Conservation (phyloP, 2,113 vertebrate genomes). For the Steatornis caripensis region DNA sequence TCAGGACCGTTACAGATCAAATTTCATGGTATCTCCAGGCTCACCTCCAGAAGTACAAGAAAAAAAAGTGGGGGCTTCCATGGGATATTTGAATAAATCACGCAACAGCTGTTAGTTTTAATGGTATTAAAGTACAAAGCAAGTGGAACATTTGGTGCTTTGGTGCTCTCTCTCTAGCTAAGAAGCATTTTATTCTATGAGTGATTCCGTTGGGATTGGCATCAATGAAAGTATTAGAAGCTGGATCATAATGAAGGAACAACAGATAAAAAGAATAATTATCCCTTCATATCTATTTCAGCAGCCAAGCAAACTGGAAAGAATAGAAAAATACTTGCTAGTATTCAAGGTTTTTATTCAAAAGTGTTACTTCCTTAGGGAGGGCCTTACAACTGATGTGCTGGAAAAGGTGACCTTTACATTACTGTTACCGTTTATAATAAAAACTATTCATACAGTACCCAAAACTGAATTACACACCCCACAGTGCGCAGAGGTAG, state of each 20-base stretch:
- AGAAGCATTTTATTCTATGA: neutral
- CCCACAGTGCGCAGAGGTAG: neutral
- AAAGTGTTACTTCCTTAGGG: neutral
- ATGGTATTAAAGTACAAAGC: neutral
- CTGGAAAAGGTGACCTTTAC: neutral
- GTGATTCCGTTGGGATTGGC: neutral
- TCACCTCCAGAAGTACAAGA: neutral
- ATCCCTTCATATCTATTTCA: neutral
- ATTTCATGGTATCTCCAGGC: neutral
- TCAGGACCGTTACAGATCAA: neutral
- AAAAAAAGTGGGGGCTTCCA: neutral
- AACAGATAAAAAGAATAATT: neutral
- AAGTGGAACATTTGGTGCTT: neutral
- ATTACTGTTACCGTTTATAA: neutral
- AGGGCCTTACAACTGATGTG: neutral
- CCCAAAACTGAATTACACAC: neutral
- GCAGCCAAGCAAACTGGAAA: neutral
- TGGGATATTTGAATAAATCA: neutral
- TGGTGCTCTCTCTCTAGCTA: neutral
- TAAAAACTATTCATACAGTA: neutral
- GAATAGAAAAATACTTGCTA: neutral
- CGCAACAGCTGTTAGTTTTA: neutral
- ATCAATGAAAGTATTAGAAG: neutral
- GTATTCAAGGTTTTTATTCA: neutral
- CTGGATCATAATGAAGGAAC: neutral